These are phyloP conservation scores for Drosophila pegasa DNA, from an alignment of 2,888 invertebrate species.

Conservation along the genomic window DNA sequence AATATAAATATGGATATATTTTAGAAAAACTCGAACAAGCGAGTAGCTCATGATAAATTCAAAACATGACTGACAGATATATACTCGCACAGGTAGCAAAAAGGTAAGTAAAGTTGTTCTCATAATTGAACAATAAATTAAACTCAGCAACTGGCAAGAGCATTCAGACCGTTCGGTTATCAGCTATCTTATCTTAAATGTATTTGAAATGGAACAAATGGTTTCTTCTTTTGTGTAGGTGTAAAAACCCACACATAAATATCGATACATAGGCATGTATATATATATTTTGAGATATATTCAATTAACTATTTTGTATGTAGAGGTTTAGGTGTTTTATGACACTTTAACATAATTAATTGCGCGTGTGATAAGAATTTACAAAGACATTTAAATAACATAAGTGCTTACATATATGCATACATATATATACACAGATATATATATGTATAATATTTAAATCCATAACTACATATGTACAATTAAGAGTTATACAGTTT, in stretches of 20 bases:
- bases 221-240: not conserved
- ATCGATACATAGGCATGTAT: slow-evolving; percentile 11
- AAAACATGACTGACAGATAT: not conserved
- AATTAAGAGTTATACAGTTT: slow-evolving; percentile 28
- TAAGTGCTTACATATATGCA: slow-evolving; percentile 39
- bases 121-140: slow-evolving; percentile 30
- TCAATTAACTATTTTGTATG: slow-evolving; percentile 45
- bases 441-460: slow-evolving; percentile 33
- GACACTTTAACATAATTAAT: slow-evolving; percentile 48
- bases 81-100: slow-evolving; percentile 6
- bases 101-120: not conserved
- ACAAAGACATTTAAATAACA: slow-evolving; percentile 61
- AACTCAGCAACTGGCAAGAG: not conserved
- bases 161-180: slow-evolving; percentile 29
- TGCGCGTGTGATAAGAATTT: slow-evolving; percentile 38
- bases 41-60: not conserved
- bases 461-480: slow-evolving; percentile 64
- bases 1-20: not conserved
- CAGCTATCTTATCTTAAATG: slow-evolving; percentile 45
- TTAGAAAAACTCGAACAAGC: not conserved
- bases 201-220: slow-evolving; percentile 10
- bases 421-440: slow-evolving; percentile 9
- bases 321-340: slow-evolving; percentile 45
- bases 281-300: slow-evolving; percentile 26
- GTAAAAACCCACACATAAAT: slow-evolving; percentile 6